Conservation (phyloP, 1,140 invertebrate species). For the Caerostris extrusa region DNA sequence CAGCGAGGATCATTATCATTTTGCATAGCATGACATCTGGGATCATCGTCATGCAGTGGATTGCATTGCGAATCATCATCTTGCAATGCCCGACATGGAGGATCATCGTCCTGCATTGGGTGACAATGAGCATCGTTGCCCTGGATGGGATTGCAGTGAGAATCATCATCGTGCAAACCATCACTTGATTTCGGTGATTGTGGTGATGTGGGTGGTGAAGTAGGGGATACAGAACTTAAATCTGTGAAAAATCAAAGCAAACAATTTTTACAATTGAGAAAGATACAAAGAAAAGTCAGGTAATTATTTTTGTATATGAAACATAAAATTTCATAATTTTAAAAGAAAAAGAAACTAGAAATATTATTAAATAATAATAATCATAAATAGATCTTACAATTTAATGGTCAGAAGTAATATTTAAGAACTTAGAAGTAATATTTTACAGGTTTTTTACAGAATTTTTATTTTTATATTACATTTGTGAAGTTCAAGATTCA, state of each 20-base stretch:
- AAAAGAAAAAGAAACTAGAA: no score
- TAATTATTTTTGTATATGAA: background rate
- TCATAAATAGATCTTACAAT: no score
- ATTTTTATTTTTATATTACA: no score
- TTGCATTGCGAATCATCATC: constrained; percentile 51
- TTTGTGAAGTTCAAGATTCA: no score
- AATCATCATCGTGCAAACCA: constrained; percentile 50
- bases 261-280: background rate
- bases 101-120: constrained; percentile 55
- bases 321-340: background rate
- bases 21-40: constrained; percentile 32
- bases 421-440: no score
- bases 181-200: constrained; percentile 73
- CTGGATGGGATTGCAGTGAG: constrained; percentile 51
- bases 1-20: constrained; percentile 70
- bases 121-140: constrained; percentile 47
- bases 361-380: no score
- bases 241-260: background rate
- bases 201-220: constrained; percentile 65
- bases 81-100: constrained; percentile 39
- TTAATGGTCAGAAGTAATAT: no score
- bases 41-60: constrained; percentile 59
- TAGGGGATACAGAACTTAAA: constrained; percentile 67
- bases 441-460: no score
- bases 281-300: background rate